These are phyloP conservation scores for Orientallactaga sibirica DNA, from an alignment of 2,797 vertebrate species.

Conservation along the genomic window DNA sequence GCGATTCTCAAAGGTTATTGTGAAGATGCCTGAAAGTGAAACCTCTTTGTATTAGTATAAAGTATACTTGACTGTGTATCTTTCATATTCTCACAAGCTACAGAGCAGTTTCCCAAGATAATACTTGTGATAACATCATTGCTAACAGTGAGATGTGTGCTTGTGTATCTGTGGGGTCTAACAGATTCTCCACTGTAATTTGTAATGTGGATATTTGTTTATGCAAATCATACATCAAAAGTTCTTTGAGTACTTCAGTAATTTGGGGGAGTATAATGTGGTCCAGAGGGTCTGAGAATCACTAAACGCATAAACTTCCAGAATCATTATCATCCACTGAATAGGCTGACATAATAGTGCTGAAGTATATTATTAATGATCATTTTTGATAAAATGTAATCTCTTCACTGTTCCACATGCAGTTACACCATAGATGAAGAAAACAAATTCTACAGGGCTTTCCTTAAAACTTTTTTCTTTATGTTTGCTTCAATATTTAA, in stretches of 20 bases:
- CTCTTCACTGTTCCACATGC: not conserved
- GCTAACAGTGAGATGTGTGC: no score
- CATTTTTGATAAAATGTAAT: not conserved
- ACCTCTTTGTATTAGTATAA: not conserved
- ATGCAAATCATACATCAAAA: not conserved
- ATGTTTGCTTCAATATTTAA: not conserved
- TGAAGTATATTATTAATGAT: not conserved
- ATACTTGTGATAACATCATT: not conserved
- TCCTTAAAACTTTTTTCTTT: not conserved
- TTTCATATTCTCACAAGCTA: not conserved
- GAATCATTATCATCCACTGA: not conserved
- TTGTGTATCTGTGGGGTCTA: not conserved
- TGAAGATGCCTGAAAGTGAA: not conserved
- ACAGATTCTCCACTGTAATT: slow-evolving; percentile 4
- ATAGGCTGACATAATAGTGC: not conserved
- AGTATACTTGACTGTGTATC: not conserved
- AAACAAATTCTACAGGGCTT: not conserved
- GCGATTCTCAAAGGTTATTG: not conserved
- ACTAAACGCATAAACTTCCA: not conserved
- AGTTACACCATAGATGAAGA: not conserved
- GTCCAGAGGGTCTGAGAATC: not conserved
- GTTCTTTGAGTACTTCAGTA: not conserved
- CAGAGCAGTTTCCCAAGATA: not conserved
- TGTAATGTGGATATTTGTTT: not conserved
- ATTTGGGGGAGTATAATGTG: not conserved